phyloP scores from a whole-genome alignment of 2,113 vertebrate genomes.

The Etia nguti region DNA sequence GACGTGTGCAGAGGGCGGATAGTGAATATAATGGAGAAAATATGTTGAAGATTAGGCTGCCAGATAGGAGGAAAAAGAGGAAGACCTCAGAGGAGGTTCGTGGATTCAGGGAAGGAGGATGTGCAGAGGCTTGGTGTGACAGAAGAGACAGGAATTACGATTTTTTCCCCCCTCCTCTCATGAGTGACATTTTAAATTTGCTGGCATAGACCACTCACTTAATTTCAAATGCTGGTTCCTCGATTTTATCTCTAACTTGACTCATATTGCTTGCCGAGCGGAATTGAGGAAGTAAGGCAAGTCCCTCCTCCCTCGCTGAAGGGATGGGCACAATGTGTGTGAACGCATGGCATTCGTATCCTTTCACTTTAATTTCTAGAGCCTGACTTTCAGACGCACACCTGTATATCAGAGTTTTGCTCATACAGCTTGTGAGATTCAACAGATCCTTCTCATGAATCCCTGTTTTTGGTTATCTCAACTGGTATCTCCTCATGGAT shows the following conservation, averaged over 20 bases:
- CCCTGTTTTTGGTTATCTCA: background rate
- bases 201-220: fast-evolving
- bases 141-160: background rate
- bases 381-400: background rate
- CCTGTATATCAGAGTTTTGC: background rate
- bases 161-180: background rate
- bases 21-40: background rate
- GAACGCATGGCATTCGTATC: background rate
- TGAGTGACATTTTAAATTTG: background rate
- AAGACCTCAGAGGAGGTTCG: background rate
- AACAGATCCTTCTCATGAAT: background rate
- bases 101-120: background rate
- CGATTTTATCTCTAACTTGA: background rate
- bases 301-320: slow-evolving; percentile 7
- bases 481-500: background rate
- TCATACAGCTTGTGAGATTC: background rate
- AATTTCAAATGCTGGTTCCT: background rate
- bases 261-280: background rate
- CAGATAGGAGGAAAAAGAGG: background rate
- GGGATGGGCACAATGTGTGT: slow-evolving; percentile 3
- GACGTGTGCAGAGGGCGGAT: background rate
- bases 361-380: background rate
- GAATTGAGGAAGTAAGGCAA: slow-evolving; percentile 57
- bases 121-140: background rate
- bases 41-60: background rate